A percentile compares a stretch with the other conserved stretches of the same genome.
phyloP scores from a whole-genome alignment of 2,888 invertebrate species.

The Sipha maydis region DNA sequence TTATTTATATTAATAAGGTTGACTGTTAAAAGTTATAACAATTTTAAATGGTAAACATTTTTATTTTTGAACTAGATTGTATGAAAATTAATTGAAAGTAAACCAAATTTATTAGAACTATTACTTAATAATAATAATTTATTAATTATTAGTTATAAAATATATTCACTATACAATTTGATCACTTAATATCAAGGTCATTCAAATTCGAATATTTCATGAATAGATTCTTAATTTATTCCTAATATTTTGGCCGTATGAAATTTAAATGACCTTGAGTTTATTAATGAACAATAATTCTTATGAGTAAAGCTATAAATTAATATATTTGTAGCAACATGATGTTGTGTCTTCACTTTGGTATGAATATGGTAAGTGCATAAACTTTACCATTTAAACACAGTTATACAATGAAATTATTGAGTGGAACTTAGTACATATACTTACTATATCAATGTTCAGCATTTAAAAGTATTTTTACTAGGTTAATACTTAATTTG shows the following conservation, averaged over 20 bases:
- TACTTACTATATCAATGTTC: conserved; percentile 21
- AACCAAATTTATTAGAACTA: background rate
- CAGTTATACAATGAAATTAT: background rate
- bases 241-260: background rate
- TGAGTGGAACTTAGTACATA: background rate
- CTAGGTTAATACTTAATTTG: background rate
- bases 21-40: too few relatives aligned
- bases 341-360: background rate
- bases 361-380: background rate
- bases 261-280: conserved; percentile 27
- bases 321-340: background rate
- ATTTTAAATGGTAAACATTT: background rate
- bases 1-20: background rate
- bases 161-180: background rate
- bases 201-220: background rate
- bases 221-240: background rate
- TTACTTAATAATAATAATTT: background rate
- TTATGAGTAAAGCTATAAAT: background rate
- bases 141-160: background rate
- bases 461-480: background rate
- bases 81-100: background rate
- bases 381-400: background rate
- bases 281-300: conserved; percentile 11
- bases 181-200: conserved; percentile 2
- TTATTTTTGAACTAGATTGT: background rate